Percentiles rank a stretch among this genome's conserved stretches.
phyloP scores from a whole-genome alignment of 2,888 invertebrate species.

The Troglohyphantes excavatus region DNA sequence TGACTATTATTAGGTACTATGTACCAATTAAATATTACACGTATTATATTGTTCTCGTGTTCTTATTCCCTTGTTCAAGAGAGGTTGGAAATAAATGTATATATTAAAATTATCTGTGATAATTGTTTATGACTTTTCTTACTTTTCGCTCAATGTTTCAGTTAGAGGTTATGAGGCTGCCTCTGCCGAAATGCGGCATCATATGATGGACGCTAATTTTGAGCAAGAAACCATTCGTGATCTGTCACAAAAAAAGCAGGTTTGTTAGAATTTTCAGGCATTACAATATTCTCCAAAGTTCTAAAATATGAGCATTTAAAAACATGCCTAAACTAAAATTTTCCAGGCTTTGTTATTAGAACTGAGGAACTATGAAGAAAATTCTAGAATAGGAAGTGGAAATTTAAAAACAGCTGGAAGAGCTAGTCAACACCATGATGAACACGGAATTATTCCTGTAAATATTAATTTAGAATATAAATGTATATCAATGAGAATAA shows the following conservation, averaged over 20 bases:
- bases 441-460: constrained; percentile 86
- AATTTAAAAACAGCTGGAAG: constrained; percentile 69
- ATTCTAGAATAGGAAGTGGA: constrained; percentile 83
- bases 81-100: no score
- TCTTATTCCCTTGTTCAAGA: no score
- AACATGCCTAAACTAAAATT: not conserved
- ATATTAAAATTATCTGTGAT: no score
- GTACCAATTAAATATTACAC: no score
- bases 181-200: constrained; percentile 83
- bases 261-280: not conserved
- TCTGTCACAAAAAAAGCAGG: constrained; percentile 90
- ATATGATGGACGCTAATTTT: constrained; percentile 84
- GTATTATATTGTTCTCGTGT: no score
- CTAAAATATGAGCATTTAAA: not conserved
- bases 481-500: not conserved
- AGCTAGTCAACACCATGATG: constrained; percentile 81
- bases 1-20: no score
- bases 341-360: constrained; percentile 87
- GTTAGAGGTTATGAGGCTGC: constrained; percentile 84
- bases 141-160: constrained; percentile 71
- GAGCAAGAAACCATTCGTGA: constrained; percentile 91
- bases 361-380: constrained; percentile 91
- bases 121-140: not conserved
- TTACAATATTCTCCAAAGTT: not conserved
- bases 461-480: constrained; percentile 13